phyloP scores from a whole-genome alignment of 2,797 vertebrate species.

The Pachyuromys duprasi region DNA sequence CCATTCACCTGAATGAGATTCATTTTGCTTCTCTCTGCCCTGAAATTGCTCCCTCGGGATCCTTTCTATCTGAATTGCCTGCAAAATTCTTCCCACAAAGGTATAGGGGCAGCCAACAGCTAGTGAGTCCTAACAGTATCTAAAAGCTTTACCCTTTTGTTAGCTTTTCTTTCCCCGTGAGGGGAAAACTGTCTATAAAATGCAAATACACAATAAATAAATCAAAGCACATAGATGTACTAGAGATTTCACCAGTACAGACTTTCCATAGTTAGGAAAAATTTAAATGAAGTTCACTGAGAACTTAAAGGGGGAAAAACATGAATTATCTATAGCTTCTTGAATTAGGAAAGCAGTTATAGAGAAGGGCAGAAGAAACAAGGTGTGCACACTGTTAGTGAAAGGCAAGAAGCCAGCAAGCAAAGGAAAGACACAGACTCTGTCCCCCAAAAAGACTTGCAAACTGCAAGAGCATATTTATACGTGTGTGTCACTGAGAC shows the following conservation, averaged over 20 bases:
- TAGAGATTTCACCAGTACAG: neutral
- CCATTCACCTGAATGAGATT: constrained; percentile 57
- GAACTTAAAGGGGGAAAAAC: neutral
- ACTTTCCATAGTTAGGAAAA: constrained; percentile 6
- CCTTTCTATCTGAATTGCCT: constrained; percentile 4
- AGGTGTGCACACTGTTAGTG: neutral
- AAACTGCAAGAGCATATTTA: neutral
- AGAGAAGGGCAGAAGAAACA: neutral
- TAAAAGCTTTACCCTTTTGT: constrained; percentile 13
- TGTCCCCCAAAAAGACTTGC: neutral
- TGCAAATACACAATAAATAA: constrained; percentile 48
- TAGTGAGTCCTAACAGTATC: neutral
- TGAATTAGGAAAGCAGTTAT: neutral
- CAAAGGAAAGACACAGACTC: neutral
- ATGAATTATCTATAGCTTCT: neutral
- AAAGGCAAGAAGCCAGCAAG: neutral
- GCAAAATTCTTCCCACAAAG: constrained; percentile 47
- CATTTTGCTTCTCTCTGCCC: constrained; percentile 55
- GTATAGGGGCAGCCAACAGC: neutral
- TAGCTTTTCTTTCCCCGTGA: neutral
- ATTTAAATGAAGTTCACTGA: constrained; percentile 21
- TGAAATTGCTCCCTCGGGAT: constrained; percentile 51
- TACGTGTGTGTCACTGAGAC: neutral
- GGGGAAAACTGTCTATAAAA: constrained; percentile 23
- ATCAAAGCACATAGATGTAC: neutral